Evolutionary conservation across 2,888 invertebrate species (phyloP).

Genomic region (Steromphala cineraria): DNA sequence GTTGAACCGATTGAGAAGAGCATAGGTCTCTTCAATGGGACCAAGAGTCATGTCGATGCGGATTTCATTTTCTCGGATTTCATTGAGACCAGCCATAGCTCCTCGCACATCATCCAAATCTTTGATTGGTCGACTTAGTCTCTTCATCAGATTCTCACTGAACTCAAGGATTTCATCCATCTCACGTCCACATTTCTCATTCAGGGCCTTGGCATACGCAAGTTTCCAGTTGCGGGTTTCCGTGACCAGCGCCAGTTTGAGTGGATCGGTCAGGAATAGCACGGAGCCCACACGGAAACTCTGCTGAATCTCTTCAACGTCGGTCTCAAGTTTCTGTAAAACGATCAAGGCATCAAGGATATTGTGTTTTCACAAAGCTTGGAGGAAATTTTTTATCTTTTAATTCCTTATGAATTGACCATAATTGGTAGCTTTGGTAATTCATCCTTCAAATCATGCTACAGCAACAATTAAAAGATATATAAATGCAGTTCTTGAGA

Average conservation of each 20-base stretch:
- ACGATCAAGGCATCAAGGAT: not conserved
- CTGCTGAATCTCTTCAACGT: constrained; percentile 72
- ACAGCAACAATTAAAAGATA: no score
- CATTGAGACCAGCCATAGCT: constrained; percentile 91
- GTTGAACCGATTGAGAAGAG: constrained; percentile 90
- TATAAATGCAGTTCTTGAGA: no score
- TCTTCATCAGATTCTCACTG: constrained; percentile 92
- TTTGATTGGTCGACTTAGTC: constrained; percentile 88
- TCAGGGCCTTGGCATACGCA: constrained; percentile 74
- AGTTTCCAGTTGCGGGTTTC: constrained; percentile 76
- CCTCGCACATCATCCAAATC: constrained; percentile 95
- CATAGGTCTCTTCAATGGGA: constrained; percentile 97
- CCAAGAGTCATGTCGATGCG: constrained; percentile 95
- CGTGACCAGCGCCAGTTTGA: constrained; percentile 89
- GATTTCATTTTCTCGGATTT: constrained; percentile 94
- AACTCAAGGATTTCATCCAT: constrained; percentile 83
- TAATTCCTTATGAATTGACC: no score
- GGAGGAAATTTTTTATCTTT: no score
- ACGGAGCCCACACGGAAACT: constrained; percentile 73
- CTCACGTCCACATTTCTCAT: constrained; percentile 74
- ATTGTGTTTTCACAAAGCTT: no score
- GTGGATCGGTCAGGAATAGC: constrained; percentile 75
- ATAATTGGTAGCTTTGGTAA: no score
- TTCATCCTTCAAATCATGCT: no score
- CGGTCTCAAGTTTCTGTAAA: constrained; percentile 73